phyloP scores from a whole-genome alignment of 2,888 invertebrate species.

The Heteromurus nitidus region DNA sequence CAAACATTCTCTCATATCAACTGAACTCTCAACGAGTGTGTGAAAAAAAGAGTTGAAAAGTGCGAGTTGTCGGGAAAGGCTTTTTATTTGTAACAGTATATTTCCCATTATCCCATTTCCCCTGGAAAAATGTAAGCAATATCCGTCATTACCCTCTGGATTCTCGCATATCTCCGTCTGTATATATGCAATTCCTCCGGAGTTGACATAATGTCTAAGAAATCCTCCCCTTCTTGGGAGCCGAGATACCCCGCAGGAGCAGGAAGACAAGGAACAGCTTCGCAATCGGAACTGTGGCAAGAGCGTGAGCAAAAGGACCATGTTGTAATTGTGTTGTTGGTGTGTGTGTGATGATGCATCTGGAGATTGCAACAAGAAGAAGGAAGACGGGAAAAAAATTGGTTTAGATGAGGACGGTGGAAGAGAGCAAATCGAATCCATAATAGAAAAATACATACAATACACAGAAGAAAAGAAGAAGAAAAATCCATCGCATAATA shows the following conservation, averaged over 20 bases:
- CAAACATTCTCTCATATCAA: too few species aligned
- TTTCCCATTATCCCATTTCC: too few species aligned
- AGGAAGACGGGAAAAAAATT: too few species aligned
- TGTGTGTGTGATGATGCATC: too few species aligned
- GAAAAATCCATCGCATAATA: neutral
- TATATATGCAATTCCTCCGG: neutral
- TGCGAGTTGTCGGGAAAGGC: too few species aligned
- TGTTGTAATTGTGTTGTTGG: too few species aligned
- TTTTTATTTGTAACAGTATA: too few species aligned
- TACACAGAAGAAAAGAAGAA: too few species aligned
- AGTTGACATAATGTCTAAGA: constrained; percentile 12
- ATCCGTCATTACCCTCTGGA: constrained; percentile 1
- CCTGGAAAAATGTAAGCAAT: too few species aligned
- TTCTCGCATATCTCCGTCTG: neutral
- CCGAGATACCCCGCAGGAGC: neutral
- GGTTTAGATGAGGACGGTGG: neutral
- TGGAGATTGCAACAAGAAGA: neutral
- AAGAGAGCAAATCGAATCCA: neutral
- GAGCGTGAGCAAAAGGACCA: too few species aligned
- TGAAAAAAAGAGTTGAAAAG: too few species aligned
- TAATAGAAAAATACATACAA: constrained; percentile 1
- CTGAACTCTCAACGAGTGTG: too few species aligned
- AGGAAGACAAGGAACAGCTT: neutral
- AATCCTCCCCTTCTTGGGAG: neutral
- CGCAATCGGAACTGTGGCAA: neutral